Base-by-base conservation (phyloP, 2,797 vertebrate genomes). In the Syngnathus rostellatus region DNA sequence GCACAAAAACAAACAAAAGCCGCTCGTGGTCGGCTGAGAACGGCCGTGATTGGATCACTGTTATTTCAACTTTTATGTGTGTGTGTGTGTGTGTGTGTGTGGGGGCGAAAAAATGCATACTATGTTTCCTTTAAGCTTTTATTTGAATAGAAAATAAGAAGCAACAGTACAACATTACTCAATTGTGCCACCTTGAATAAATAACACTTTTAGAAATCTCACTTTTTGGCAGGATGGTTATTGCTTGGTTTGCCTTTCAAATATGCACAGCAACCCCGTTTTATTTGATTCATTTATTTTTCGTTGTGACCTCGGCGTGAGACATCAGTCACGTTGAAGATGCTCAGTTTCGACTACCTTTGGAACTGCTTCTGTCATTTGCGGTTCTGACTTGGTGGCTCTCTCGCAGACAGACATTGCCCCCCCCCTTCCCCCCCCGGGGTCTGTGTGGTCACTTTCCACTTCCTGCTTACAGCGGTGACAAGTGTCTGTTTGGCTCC, bases 151-250 rank as follows among this genome's bases (percentile, higher is more conserved):
- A 25, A 54, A 64, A 64, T 21, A 64, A 64, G 53, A n/a, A 53
- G 39, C 14, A 19, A 86, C 77, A 78, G 65, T 82, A 89, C 83
- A 53, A 10, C 11, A 84, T 81, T 83, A 82, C 82, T 86, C 80
- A 81, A 58, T 75, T 82, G 79, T 81, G 81, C 64, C 78, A 85
- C 75, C 63, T 85, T 86, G 74, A 83, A 88, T 89, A 89, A 89
- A 89, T 89, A 90, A 81, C 79, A 73, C 63, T 67, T 63, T 65
- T 67, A 68, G 57, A 83, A 77, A 77, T 74, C 46, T 65, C 73
- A 66, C 40, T 41, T 25, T 64, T 55, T 67, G 63, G 54, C 54
- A 53, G 46, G 64, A 74, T 59, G 25, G 17, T 72, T 63, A 50
- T 54, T 8, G 12, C 63, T 41, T 11, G 12, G 5, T 43, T 39